Conservation (phyloP, 92 coral and sea anemone genomes). For the Zoanthus solanderi region DNA sequence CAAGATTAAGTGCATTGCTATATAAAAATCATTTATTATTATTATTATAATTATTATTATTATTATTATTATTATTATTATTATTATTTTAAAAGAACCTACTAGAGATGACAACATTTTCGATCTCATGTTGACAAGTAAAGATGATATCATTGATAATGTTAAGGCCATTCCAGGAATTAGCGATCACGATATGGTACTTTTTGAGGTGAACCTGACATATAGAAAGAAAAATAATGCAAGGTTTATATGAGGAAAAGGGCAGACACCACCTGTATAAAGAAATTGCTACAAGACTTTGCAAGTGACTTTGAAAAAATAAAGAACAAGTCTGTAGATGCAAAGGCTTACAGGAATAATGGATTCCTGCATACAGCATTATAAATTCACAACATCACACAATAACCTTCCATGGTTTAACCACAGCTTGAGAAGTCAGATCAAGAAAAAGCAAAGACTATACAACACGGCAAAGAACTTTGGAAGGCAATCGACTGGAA, state of each 20-base stretch:
- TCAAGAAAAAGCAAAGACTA: slow-evolving; percentile 30
- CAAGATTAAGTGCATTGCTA: too few relatives aligned
- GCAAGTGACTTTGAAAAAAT: background rate
- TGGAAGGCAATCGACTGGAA: background rate
- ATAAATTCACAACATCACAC: slow-evolving; percentile 34
- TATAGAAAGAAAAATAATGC: slow-evolving; percentile 59
- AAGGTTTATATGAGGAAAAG: slow-evolving; percentile 56
- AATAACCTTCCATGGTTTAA: slow-evolving; percentile 41
- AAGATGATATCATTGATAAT: slow-evolving; percentile 26
- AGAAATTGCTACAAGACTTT: slow-evolving; percentile 46
- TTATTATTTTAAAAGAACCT: slow-evolving; percentile 15
- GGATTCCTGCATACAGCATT: slow-evolving; percentile 31
- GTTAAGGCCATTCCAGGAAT: slow-evolving; percentile 58
- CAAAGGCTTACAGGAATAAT: slow-evolving; percentile 18
- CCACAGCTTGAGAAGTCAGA: slow-evolving; percentile 37
- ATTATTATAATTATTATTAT: too few relatives aligned
- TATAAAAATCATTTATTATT: too few relatives aligned
- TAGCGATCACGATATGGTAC: slow-evolving; percentile 67
- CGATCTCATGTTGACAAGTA: slow-evolving; percentile 57
- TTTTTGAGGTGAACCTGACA: slow-evolving; percentile 40
- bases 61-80: too few relatives aligned
- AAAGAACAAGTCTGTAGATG: slow-evolving; percentile 44
- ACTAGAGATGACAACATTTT: slow-evolving; percentile 46
- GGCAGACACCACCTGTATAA: slow-evolving; percentile 50
- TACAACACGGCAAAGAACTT: background rate